Evolutionary conservation across 2,888 invertebrate genomes (phyloP).

Genomic region (Petrolisthes cinctipes): DNA sequence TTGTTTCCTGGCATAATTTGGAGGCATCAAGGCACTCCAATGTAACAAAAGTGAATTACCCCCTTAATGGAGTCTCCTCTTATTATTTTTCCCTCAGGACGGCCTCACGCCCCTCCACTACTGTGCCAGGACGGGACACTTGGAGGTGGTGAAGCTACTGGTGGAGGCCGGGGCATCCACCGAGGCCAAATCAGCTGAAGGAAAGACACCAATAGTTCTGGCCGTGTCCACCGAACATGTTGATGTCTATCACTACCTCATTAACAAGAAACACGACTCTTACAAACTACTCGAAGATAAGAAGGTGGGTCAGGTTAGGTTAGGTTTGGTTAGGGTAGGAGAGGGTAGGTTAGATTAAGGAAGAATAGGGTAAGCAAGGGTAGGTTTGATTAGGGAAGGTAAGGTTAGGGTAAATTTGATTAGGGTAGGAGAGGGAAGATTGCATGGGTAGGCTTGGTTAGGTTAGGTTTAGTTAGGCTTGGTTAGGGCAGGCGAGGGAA

Average conservation of each 20-base stretch:
- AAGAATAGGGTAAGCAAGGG: no score
- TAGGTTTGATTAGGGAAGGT: no score
- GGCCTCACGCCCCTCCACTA: conserved; percentile 97
- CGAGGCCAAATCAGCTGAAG: conserved; percentile 93
- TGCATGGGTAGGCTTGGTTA: no score
- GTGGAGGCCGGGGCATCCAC: conserved; percentile 97
- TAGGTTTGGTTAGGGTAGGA: background rate
- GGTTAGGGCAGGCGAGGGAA: no score
- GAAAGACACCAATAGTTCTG: conserved; percentile 97
- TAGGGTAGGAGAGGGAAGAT: background rate
- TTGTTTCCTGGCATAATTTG: no score
- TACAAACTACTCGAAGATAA: conserved; percentile 97
- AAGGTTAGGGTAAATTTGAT: background rate
- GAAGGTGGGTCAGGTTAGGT: conserved; percentile 74
- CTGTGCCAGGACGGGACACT: conserved; percentile 92
- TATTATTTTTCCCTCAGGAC: conserved; percentile 73
- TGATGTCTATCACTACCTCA: conserved; percentile 92
- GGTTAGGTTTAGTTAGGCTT: no score
- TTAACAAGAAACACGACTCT: conserved; percentile 98
- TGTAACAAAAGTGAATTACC: no score
- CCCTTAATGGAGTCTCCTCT: background rate
- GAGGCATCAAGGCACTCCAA: no score
- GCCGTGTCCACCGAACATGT: conserved; percentile 98
- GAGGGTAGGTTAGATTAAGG: background rate
- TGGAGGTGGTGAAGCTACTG: conserved; percentile 93